Base-by-base conservation (phyloP, 2,113 vertebrate genomes). In the Psammodynastes pulverulentus region DNA sequence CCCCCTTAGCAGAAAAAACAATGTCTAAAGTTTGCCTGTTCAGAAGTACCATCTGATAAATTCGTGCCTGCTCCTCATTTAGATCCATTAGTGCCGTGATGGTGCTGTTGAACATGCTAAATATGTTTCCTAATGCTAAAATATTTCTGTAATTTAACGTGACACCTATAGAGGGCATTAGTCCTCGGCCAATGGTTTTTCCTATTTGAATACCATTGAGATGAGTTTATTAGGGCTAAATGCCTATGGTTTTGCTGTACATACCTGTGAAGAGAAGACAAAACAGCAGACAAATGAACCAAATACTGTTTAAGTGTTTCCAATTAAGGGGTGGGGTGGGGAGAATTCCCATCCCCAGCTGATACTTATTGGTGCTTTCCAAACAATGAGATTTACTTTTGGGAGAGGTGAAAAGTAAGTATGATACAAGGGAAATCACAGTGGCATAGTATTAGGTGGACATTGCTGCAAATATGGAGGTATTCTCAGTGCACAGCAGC, bases 341-440 rank as follows among this genome's bases (percentile, higher is more conserved):
- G 24, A 8, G 24, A 24, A 29, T 58, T 13, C 46, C 26, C 26
- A 21, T 24, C 1, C 29, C 29, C 6, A 52, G 15, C 29, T 49
- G 5, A 6, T 87, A 34, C n/a, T 48, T 9, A 45, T 46, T 87
- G n/a, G 10, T 17, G 21, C 23, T 39, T 85, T 46, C 43, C 29
- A 24, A 24, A 87, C 5, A 67, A n/a, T 51, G 34, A 53, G 34
- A 84, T 45, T 53, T 34, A 62, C 58, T 19, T 12, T 62, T n/a
- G 87, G n/a, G 23, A 21, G 86, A 51, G 46, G n/a, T 49, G 23
- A 86, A 8, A 91, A 87, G 49, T 39, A 62, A 48, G 67, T 86
- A 92, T 0, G 0, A 34, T 58, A 29, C 0, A 0, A 23, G 51
- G 26, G 45, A 51, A 26, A 24, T 72, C n/a, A 62, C 9, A 23